These are phyloP conservation scores for Nyctibius bracteatus DNA, from an alignment of 2,113 vertebrate genomes.

Conservation along the genomic window DNA sequence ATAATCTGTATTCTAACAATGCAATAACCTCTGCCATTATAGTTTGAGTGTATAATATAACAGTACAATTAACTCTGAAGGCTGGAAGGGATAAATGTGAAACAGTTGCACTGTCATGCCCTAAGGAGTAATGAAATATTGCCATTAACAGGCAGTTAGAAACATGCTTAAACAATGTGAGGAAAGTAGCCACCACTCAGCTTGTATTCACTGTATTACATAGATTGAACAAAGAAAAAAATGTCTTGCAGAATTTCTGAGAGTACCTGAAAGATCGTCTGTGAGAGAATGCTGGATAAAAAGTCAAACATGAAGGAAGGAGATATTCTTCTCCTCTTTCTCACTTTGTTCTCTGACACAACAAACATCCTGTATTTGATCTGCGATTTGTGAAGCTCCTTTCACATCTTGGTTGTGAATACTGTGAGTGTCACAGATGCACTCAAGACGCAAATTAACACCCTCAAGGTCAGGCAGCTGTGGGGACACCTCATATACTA, in stretches of 20 bases:
- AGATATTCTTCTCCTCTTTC: not conserved
- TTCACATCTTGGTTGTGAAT: conserved; percentile 40
- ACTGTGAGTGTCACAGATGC: not conserved
- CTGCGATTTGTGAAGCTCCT: conserved; percentile 24
- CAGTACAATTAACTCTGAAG: not conserved
- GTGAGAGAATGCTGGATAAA: not conserved
- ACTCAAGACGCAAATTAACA: conserved; percentile 24
- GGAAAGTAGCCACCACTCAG: not conserved
- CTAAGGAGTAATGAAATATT: not conserved
- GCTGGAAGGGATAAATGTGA: not conserved
- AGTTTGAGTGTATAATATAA: not conserved
- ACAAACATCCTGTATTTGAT: conserved; percentile 14
- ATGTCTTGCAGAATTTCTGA: not conserved
- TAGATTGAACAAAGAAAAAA: not conserved
- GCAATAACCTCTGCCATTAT: not conserved
- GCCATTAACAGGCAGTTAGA: not conserved
- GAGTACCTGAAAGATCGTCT: not conserved
- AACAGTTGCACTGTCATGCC: not conserved
- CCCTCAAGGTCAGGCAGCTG: not conserved
- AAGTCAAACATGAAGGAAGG: not conserved
- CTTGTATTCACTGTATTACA: not conserved
- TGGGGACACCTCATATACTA: not conserved
- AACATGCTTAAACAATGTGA: not conserved
- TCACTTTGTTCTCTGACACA: not conserved
- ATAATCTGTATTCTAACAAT: not conserved